These are phyloP conservation scores for Lasioglossum morio DNA, from an alignment of 2,888 invertebrate species.

Conservation along the genomic window DNA sequence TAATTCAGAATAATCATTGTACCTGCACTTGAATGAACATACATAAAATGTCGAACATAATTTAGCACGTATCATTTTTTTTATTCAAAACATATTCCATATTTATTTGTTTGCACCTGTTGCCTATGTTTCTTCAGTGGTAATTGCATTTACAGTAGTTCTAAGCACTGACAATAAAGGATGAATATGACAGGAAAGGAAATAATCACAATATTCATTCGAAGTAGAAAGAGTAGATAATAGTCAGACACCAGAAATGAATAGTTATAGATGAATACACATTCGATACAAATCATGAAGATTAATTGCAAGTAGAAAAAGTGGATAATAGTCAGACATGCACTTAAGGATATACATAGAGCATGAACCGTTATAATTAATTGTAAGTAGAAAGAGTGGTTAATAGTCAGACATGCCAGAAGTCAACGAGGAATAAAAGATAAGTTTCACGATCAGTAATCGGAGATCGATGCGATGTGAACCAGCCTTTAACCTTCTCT, in stretches of 20 bases:
- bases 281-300: background rate
- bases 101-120: background rate
- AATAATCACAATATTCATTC: background rate
- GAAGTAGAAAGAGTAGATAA: background rate
- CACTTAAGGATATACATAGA: no score
- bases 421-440: background rate
- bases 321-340: background rate
- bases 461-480: background rate
- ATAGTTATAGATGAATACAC: background rate
- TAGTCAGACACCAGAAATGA: background rate
- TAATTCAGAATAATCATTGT: background rate
- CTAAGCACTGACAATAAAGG: background rate
- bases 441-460: background rate
- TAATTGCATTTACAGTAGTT: background rate
- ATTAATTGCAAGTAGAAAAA: background rate
- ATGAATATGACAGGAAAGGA: no score
- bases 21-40: background rate
- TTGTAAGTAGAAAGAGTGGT: background rate
- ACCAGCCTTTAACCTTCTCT: constrained; percentile 14
- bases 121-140: background rate
- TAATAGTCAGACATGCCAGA: background rate
- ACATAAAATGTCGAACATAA: background rate
- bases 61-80: background rate
- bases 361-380: background rate
- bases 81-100: background rate